Conservation (phyloP, 1,140 invertebrate genomes). For the Drosophila ironensis region DNA sequence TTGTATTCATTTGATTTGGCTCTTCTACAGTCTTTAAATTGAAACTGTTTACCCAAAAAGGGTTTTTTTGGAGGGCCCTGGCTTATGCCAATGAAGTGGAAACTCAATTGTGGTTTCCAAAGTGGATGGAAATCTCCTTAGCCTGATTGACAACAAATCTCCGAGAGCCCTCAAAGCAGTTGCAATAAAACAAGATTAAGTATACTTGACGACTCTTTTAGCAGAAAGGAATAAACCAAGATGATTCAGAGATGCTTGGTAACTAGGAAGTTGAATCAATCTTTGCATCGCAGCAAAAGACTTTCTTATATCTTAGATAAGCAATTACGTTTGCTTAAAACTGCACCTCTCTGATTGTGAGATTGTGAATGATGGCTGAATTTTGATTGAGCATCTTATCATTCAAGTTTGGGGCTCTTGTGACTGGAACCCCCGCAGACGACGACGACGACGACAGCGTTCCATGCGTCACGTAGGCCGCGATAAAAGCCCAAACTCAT, state of each 20-base stretch:
- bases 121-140: slow-evolving; percentile 15
- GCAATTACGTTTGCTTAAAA: no score
- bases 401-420: not conserved
- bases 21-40: slow-evolving; percentile 42
- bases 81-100: slow-evolving; percentile 37
- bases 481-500: slow-evolving; percentile 10
- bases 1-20: slow-evolving; percentile 49
- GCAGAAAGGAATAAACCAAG: not conserved
- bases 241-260: no score
- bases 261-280: no score
- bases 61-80: not conserved
- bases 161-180: not conserved
- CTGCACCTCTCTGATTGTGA: no score
- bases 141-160: slow-evolving; percentile 42
- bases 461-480: slow-evolving; percentile 18
- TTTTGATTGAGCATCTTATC: not conserved
- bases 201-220: slow-evolving; percentile 7
- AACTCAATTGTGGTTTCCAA: slow-evolving; percentile 44
- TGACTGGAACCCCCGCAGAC: not conserved
- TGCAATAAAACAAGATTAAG: slow-evolving; percentile 28
- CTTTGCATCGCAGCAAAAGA: not conserved
- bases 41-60: slow-evolving; percentile 43
- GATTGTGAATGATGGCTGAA: not conserved
- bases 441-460: not conserved
- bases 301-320: no score